Evolutionary conservation across 2,113 vertebrate species (phyloP).

Genomic region (Cheirogaleus medius): DNA sequence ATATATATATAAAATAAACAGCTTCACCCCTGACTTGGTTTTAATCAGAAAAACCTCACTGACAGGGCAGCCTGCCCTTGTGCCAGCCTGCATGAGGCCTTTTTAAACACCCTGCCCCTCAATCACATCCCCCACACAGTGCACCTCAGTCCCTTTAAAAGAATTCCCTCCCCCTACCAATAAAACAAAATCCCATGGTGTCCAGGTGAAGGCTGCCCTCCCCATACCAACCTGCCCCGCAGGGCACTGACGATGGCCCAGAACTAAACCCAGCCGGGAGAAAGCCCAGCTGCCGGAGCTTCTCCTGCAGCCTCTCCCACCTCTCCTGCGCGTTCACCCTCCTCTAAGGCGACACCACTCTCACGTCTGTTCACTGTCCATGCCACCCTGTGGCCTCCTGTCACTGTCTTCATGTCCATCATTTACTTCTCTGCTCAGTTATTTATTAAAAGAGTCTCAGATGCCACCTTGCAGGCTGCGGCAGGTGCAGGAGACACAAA

Average conservation of each 20-base stretch:
- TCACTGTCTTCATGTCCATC: background rate
- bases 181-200: background rate
- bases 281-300: background rate
- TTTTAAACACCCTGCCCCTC: background rate
- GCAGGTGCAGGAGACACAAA: background rate
- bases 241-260: background rate
- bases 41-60: slow-evolving; percentile 24
- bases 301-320: background rate
- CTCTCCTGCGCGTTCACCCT: background rate
- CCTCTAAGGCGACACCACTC: background rate
- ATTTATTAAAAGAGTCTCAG: background rate
- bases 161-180: background rate
- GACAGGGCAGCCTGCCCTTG: background rate
- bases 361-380: background rate
- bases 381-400: background rate
- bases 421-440: background rate
- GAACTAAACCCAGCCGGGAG: background rate
- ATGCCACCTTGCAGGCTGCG: background rate
- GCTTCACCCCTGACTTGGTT: slow-evolving; percentile 24
- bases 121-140: background rate
- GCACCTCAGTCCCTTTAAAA: background rate
- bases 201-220: background rate
- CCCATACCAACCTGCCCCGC: background rate
- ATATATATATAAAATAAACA: slow-evolving; percentile 30
- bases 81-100: background rate